Base-by-base conservation (phyloP, 2,888 invertebrate genomes). In the Drosophila anomelani region DNA sequence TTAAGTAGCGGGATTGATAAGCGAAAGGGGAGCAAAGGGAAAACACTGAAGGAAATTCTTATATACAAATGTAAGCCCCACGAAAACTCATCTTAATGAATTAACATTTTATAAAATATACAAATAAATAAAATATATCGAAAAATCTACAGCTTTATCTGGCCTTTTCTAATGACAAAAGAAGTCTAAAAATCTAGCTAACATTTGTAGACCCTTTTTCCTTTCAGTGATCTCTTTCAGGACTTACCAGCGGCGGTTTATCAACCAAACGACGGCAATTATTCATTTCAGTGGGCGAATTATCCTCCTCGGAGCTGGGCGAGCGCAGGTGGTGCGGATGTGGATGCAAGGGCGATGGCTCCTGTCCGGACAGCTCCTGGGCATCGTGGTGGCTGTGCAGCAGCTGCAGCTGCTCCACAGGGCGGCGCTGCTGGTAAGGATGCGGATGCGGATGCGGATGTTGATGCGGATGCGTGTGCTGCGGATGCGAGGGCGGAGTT, bases 271-370 rank as follows among this genome's bases (percentile, higher is more conserved):
- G 94, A 91, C 96, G 95, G 93, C 96, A 97, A 90, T 96, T 96
- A 93, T 96, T 96, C 92, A 97, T 94, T 93, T 97, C 97, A 57
- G 96, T 96, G 53, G 97, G 97, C 12, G 97, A 97, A 93, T 96
- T 96, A 90, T 96, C 96, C 93, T 97, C 97, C 92, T 97, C 97
- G 81, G 96, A 97, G 91, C 96, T 96, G 92, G 93, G 92, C 23
- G 92, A 92, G 53, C 89, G 85, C 69, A 88, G 90, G 80, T 90
- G 79, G 64, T 88, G 89, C 73, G 81, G 82, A 32, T 75, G 75
- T 51, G 80, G 78, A 26, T 75, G 70, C 29, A 53, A 53, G 38
- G 41, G 34, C 20, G 80, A 77, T 63, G 79, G 58, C 53, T 74
- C 76, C 76, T 66, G 54, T 20, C 58, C 72, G 46, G 74, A 43